Percentiles rank a stretch among this genome's conserved stretches.
Conservation (phyloP, 2,113 vertebrate species). For the Kryptolebias marmoratus region DNA sequence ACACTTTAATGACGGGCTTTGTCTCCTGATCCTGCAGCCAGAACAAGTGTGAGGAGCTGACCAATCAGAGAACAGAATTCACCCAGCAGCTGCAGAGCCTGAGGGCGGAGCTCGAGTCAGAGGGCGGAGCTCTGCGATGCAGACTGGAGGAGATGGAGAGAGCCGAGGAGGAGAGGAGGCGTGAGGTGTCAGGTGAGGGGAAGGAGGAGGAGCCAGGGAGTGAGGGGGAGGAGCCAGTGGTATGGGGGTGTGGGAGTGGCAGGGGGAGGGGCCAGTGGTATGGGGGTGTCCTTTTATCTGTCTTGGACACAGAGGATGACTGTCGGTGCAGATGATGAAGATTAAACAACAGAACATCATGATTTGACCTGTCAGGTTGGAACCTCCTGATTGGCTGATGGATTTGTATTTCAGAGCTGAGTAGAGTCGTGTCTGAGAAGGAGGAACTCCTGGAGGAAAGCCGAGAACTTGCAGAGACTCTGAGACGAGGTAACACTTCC, state of each 20-base stretch:
- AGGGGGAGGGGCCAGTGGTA: too few relatives aligned
- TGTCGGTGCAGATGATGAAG: background rate
- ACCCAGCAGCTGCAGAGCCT: constrained; percentile 51
- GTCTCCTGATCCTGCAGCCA: constrained; percentile 35
- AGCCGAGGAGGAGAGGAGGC: constrained; percentile 47
- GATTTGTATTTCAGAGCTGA: constrained; percentile 75
- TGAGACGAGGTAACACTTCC: constrained; percentile 76
- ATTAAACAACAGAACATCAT: background rate
- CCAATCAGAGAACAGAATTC: constrained; percentile 71
- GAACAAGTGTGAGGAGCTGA: constrained; percentile 61
- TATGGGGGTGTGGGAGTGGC: too few relatives aligned
- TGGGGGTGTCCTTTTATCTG: too few relatives aligned
- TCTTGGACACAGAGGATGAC: background rate
- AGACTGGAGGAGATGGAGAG: constrained; percentile 58
- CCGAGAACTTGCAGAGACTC: constrained; percentile 72
- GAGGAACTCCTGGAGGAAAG: constrained; percentile 81
- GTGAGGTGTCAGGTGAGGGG: constrained; percentile 25
- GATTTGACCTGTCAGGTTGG: background rate
- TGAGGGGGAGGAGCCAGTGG: too few relatives aligned
- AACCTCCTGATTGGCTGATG: constrained; percentile 3
- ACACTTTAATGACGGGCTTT: background rate
- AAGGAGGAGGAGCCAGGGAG: background rate
- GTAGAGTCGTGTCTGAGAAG: constrained; percentile 80
- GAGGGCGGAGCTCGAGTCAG: constrained; percentile 66
- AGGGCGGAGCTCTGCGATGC: constrained; percentile 72